These are phyloP conservation scores for Spatulosminthurus flaviceps DNA, from an alignment of 2,888 invertebrate species.

Conservation along the genomic window DNA sequence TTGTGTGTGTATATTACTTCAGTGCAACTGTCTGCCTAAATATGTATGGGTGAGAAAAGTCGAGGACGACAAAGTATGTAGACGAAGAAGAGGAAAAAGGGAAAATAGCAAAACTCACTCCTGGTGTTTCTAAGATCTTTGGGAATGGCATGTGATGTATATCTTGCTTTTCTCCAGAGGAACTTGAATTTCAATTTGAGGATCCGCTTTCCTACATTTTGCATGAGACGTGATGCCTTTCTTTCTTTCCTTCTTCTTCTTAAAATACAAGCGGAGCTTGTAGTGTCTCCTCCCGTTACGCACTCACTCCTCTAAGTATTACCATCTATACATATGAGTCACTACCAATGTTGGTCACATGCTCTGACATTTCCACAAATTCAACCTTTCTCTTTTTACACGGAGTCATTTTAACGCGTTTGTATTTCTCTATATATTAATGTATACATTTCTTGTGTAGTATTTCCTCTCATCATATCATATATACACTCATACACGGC, in stretches of 20 bases:
- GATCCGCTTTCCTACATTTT: conserved; percentile 53
- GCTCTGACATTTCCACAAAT: background rate
- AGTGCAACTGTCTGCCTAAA: background rate
- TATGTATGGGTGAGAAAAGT: conserved; percentile 16
- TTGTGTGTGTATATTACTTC: background rate
- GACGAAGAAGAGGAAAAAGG: too few relatives aligned
- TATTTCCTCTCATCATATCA: too few relatives aligned
- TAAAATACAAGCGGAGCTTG: too few relatives aligned
- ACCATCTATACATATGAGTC: conserved; percentile 9
- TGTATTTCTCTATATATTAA: too few relatives aligned
- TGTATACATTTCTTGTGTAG: too few relatives aligned
- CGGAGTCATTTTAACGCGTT: background rate
- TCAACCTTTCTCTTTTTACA: background rate
- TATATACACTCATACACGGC: too few relatives aligned
- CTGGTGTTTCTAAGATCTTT: conserved; percentile 52
- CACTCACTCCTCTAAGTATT: background rate
- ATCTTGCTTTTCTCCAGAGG: conserved; percentile 54
- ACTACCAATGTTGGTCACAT: conserved; percentile 1
- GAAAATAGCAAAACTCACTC: conserved; percentile 52
- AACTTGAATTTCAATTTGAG: conserved; percentile 58
- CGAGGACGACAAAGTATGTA: too few relatives aligned
- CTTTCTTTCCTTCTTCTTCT: conserved; percentile 32
- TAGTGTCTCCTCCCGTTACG: background rate
- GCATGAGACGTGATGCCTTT: conserved; percentile 54
- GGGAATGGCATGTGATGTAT: conserved; percentile 53